Base-by-base conservation (phyloP, 2,888 invertebrate genomes). In the Melipona beecheii region DNA sequence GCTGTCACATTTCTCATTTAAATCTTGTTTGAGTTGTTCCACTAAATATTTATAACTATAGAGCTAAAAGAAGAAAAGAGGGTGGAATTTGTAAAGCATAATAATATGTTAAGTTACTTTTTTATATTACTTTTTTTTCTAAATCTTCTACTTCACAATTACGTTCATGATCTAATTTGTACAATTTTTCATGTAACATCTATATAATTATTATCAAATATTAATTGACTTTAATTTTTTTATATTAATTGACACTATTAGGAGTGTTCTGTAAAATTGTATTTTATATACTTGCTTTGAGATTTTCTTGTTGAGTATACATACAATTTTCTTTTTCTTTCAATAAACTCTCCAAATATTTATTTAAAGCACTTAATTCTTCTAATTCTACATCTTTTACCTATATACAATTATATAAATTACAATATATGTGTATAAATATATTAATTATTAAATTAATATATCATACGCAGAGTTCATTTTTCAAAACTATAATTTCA, bases 401-500 rank as follows among this genome's bases (percentile, higher is more conserved):
- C 93, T 93, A 75, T 52, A 64, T 21, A 68, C 27, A 27, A 75
- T 64, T 52, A 24, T 21, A 50, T 36, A 65, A 36, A n/a, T 24
- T 36, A 21, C 13, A 49, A 70, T 66, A 43, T 43, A 43, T 43
- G 9, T 43, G 9, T 43, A 36, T 56, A 65, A 65, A 27, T 27
- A 54, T n/a, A 50, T 17, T 27, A 52, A 65, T 21, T n/a, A 68
- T 58, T 19, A 49, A 56, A 49, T 60, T 66, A 50, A 66, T 24
- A 31, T 60, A 65, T 80, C 90, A 36, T 88, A 91, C 92, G 19
- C 86, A 87, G 27, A 92, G 81, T 70, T 92, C 90, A 72, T 92
- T 90, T 66, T 91, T 90, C 58, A 94, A 77, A 9, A 90, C 88
- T 27, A 93, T 91, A 27, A 93, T 93, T 77, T 92, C 91, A 36